Base-by-base conservation (phyloP, 2,888 invertebrate species). In the Eucera pruinosa region DNA sequence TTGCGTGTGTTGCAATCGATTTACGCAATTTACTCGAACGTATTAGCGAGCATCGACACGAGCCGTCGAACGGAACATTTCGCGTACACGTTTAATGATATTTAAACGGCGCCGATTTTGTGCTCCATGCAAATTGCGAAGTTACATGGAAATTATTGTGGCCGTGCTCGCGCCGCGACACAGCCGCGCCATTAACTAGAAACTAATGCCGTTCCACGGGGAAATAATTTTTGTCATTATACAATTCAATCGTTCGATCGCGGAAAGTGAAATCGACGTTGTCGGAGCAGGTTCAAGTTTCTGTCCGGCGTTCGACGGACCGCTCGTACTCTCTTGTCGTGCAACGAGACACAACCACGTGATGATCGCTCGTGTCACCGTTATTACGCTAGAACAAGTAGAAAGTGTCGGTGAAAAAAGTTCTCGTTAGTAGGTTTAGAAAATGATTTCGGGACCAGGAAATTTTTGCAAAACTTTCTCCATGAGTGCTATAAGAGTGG, bases 191-290 rank as follows among this genome's bases (percentile, higher is more conserved):
- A 58, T 62, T 67, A 58, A 18, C 41, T 33, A 25, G 50, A 41
- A 58, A 67, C 61, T 25, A 67, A 67, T 39, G 55, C 18, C 15
- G 45, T 55, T 25, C 13, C 18, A 39, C 9, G 18, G 25, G 41
- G 36, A 18, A 18, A 23, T n/a, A 20, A 66, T 76, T 67, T 74
- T 57, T 74, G 4, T 58, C 33, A 36, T 62, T 67, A 41, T 52
- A 58, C 62, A 58, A 74, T 64, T 64, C 43, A 20, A 76, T 62
- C 48, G 61, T 18, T 39, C 33, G 67, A 62, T 67, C 58, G 67
- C 41, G 75, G 62, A 74, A 77, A 77, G 75, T 77, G 76, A 77
- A 77, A 77, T 77, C 62, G 67, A 67, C 58, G 50, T 62, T 20
- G 66, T 52, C 41, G 47, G 52, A 9, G 55, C 65, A 61, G 60